phyloP scores from a whole-genome alignment of 2,888 invertebrate species.

The Actias luna region DNA sequence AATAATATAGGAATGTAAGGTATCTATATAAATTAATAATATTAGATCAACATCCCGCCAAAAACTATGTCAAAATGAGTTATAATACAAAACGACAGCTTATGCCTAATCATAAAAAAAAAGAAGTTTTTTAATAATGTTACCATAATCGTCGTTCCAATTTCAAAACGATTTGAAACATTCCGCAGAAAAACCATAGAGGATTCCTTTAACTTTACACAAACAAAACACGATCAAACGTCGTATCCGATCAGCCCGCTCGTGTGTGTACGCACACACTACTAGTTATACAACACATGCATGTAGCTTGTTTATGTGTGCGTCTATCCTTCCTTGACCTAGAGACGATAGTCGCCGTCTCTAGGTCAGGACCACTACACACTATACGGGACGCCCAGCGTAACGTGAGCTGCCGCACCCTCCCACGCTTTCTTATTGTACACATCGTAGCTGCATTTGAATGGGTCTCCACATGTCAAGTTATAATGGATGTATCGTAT shows the following conservation, averaged over 20 bases:
- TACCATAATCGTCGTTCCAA: slow-evolving; percentile 11
- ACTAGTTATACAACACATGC: slow-evolving; percentile 1
- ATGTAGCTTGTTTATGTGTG: slow-evolving; percentile 50
- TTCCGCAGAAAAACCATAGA: slow-evolving; percentile 21
- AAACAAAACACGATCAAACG: slow-evolving; percentile 17
- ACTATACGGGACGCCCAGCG: slow-evolving; percentile 59
- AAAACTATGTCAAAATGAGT: background rate
- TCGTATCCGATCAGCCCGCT: slow-evolving; percentile 13
- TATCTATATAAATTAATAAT: too few relatives aligned
- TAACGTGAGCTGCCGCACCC: slow-evolving; percentile 39
- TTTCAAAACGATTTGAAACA: slow-evolving; percentile 21
- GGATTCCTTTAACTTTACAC: slow-evolving; percentile 28
- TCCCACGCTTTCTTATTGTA: slow-evolving; percentile 23
- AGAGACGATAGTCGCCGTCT: slow-evolving; percentile 72
- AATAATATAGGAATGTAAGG: too few relatives aligned
- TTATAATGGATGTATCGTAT: slow-evolving; percentile 48
- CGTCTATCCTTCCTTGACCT: slow-evolving; percentile 80
- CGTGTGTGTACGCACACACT: slow-evolving; percentile 13
- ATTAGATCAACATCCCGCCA: too few relatives aligned
- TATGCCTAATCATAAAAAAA: background rate
- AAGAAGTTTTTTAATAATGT: background rate
- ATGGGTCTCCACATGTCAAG: slow-evolving; percentile 46
- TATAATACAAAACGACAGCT: background rate
- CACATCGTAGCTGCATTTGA: slow-evolving; percentile 39
- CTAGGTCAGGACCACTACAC: slow-evolving; percentile 78